Base-by-base conservation (phyloP, 2,113 vertebrate species). In the Sclerurus mexicanus region DNA sequence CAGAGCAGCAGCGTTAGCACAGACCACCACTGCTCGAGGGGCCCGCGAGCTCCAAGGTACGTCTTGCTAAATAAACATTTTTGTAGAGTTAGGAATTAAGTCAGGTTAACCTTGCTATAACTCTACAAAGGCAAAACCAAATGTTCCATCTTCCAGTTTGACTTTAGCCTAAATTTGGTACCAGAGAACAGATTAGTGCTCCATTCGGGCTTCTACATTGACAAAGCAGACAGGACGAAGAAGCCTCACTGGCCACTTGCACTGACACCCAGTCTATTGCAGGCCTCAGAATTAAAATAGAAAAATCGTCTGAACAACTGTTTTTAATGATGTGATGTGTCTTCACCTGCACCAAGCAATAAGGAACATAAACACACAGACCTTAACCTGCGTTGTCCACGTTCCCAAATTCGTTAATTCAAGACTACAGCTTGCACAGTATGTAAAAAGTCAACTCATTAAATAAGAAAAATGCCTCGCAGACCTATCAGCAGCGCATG, bases 331-430 rank as follows among this genome's bases (percentile, higher is more conserved):
- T 10, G 8, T 59, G 18, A 18, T 33, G 7, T 37, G 20, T 47
- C 47, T 55, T 58, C 55, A 60, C 33, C 68, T 73, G 17, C 84
- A 80, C 39, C 11, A 66, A 59, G 44, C 58, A 79, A 72, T 72
- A 88, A 72, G 24, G 44, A 75, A 78, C 39, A 39, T 24, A 82
- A 85, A 8, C 37, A 82, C 58, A 59, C 35, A 91, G 72, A 66
- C 42, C 27, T 95, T 72, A 81, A 73, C 33, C 20, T 75, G 33
- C 27, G 72, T 85, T 91, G 81, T 28, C 73, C 47, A 55, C 6
- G 37, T 33, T 91, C 55, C 64, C 68, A 88, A 87, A 93, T 95
- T 94, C 55, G 77, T 88, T 87, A 90, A 79, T 78, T 89, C n/a
- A 91, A 95, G 66, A 87, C 88, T 75, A 86, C 49, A 96, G 44